These are phyloP conservation scores for Papilio helenus DNA, from an alignment of 1,140 invertebrate genomes.

Conservation along the genomic window DNA sequence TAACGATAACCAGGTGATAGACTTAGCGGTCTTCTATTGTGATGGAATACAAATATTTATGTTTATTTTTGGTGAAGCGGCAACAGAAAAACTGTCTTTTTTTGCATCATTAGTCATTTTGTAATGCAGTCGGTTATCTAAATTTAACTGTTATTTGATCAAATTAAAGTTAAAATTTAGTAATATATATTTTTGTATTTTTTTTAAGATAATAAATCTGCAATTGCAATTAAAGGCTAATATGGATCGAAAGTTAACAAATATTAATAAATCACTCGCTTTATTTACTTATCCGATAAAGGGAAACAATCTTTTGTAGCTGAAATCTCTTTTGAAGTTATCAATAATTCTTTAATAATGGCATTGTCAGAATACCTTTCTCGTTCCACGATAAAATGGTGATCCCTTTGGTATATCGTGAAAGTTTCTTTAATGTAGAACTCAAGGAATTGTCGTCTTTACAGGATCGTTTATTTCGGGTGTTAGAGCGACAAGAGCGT, in stretches of 20 bases:
- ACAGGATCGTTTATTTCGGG: conserved; percentile 72
- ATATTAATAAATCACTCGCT: not conserved
- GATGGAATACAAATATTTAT: conserved; percentile 10
- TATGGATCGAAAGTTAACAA: not conserved
- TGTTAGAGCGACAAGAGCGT: conserved; percentile 74
- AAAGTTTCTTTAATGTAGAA: conserved; percentile 49
- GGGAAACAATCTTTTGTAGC: not conserved
- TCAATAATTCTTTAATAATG: conserved; percentile 11
- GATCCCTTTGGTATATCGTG: not conserved
- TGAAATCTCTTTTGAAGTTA: not conserved
- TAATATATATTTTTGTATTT: not conserved
- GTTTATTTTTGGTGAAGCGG: not conserved
- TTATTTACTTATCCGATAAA: not conserved
- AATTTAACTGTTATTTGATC: not conserved
- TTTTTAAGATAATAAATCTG: not conserved
- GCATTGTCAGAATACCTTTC: not conserved
- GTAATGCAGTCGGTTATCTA: not conserved
- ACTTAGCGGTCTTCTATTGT: conserved; percentile 37
- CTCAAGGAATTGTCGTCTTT: conserved; percentile 62
- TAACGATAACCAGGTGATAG: conserved; percentile 33
- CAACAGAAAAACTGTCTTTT: not conserved
- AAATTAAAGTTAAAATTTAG: not conserved
- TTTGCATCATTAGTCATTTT: not conserved
- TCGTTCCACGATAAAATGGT: conserved; percentile 25
- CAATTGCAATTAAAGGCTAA: not conserved